Conservation (phyloP, 2,113 vertebrate genomes). For the Nansenia antarctica region DNA sequence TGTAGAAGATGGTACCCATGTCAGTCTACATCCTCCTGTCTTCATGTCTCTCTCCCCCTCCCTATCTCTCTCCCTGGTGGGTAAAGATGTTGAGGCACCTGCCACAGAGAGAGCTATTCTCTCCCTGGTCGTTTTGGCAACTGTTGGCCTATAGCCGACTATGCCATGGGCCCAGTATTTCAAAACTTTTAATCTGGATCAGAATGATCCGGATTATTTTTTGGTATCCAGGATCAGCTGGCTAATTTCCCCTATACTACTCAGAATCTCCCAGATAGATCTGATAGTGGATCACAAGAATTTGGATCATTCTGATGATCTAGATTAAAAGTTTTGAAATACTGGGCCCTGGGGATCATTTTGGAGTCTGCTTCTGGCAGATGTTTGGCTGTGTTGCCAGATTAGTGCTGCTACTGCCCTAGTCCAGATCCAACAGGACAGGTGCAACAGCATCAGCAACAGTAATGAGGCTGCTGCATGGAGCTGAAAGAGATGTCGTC, state of each 20-base stretch:
- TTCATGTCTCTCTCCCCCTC: background rate
- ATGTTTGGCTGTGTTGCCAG: slow-evolving; percentile 57
- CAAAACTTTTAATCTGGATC: too few species aligned
- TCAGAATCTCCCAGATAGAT: too few species aligned
- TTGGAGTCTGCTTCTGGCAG: slow-evolving; percentile 48
- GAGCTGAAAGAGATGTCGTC: background rate
- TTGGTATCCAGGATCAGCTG: too few species aligned
- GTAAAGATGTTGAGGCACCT: slow-evolving; percentile 3
- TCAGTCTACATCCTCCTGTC: slow-evolving; percentile 1
- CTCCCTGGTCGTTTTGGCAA: slow-evolving; percentile 30
- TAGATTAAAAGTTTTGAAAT: too few species aligned
- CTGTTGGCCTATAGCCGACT: too few species aligned
- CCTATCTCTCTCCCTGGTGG: slow-evolving; percentile 22
- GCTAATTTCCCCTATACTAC: too few species aligned
- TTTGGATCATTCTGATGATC: slow-evolving; percentile 18
- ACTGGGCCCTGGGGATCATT: slow-evolving; percentile 47
- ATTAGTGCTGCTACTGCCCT: slow-evolving; percentile 51
- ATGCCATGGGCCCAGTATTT: too few species aligned
- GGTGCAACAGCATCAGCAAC: slow-evolving; percentile 60
- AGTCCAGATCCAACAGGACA: slow-evolving; percentile 50
- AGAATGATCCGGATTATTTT: too few species aligned
- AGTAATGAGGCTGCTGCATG: slow-evolving; percentile 39
- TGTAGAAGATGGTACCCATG: slow-evolving; percentile 16
- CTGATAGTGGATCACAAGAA: too few species aligned
- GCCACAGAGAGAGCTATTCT: background rate